Percentiles rank a stretch among this genome's conserved stretches.
Conservation (phyloP, 2,888 invertebrate species). For the Spilosoma lubricipeda region DNA sequence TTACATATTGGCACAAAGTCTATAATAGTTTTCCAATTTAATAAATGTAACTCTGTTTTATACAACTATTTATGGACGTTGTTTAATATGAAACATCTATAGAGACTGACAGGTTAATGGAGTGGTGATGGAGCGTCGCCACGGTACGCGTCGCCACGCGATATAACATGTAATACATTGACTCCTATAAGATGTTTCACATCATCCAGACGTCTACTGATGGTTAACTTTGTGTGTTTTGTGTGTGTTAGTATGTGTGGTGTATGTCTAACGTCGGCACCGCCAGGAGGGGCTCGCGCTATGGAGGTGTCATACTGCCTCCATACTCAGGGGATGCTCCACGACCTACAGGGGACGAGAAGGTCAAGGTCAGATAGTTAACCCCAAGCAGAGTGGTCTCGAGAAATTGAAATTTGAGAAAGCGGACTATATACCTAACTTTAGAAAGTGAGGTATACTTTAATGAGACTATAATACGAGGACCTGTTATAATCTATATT, state of each 20-base stretch:
- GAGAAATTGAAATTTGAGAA: neutral
- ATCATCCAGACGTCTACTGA: neutral
- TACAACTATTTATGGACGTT: neutral
- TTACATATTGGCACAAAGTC: neutral
- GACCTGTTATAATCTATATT: no score
- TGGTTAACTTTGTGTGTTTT: neutral
- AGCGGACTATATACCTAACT: neutral
- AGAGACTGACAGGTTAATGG: neutral
- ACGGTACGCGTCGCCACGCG: no score
- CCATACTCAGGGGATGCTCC: slow-evolving; percentile 86
- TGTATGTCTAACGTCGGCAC: slow-evolving; percentile 48
- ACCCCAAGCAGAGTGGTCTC: neutral
- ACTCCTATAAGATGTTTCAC: neutral
- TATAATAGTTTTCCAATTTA: neutral
- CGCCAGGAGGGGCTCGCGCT: slow-evolving; percentile 76
- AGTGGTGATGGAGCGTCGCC: neutral
- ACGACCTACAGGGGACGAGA: slow-evolving; percentile 68
- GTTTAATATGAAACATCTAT: neutral
- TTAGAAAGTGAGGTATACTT: no score
- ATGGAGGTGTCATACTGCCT: slow-evolving; percentile 84
- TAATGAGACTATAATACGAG: no score
- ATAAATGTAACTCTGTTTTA: neutral
- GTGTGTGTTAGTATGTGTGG: slow-evolving; percentile 26
- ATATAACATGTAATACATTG: neutral
- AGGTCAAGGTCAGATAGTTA: neutral